These are phyloP conservation scores for Sesia apiformis DNA, from an alignment of 2,888 invertebrate species.

Conservation along the genomic window DNA sequence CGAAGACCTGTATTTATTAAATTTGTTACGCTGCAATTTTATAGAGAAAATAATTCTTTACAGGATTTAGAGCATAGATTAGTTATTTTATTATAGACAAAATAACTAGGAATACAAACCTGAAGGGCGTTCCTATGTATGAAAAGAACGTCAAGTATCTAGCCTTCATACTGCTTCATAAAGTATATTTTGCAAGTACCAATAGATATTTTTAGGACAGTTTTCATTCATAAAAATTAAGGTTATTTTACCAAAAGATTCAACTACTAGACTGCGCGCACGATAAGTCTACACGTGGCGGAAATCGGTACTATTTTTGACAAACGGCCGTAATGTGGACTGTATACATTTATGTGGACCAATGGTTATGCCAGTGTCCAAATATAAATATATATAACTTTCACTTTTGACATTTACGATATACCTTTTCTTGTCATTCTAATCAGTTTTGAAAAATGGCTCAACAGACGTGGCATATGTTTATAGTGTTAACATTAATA, in stretches of 20 bases:
- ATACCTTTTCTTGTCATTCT: slow-evolving; percentile 10
- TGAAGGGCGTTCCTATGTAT: slow-evolving; percentile 85
- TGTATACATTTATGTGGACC: no score
- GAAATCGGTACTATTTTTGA: no score
- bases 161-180: slow-evolving; percentile 62
- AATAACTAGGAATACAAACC: slow-evolving; percentile 55
- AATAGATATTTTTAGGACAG: background rate
- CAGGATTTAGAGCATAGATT: background rate
- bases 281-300: no score
- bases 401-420: no score
- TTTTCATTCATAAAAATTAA: background rate
- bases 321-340: no score
- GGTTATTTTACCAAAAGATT: background rate
- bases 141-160: slow-evolving; percentile 84
- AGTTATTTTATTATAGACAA: background rate
- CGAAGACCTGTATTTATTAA: slow-evolving; percentile 73
- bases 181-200: no score
- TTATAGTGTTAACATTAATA: slow-evolving; percentile 56
- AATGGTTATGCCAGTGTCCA: no score
- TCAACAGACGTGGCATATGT: slow-evolving; percentile 70
- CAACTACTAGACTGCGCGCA: no score
- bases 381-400: no score
- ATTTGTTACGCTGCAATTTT: background rate
- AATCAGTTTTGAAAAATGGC: slow-evolving; percentile 44
- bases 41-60: background rate